A percentile compares a stretch with the other conserved stretches of the same genome.
Conservation (phyloP, 2,888 invertebrate species). For the Cephus runcator region DNA sequence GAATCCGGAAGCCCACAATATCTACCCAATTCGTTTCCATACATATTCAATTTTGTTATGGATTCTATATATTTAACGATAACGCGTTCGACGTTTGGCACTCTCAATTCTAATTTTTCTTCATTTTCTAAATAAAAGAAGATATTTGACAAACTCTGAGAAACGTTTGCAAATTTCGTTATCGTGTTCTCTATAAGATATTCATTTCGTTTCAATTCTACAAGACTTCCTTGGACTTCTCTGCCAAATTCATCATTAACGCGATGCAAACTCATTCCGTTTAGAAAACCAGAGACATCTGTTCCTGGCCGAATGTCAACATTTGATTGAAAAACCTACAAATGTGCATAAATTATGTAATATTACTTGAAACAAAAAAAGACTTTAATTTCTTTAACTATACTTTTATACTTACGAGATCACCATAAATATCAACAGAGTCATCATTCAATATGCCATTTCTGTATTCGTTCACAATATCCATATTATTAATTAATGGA, state of each 20-base stretch:
- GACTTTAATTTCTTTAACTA: background rate
- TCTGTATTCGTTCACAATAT: constrained; percentile 30
- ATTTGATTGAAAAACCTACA: constrained; percentile 38
- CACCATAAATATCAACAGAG: constrained; percentile 42
- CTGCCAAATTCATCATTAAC: constrained; percentile 5
- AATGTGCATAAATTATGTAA: background rate
- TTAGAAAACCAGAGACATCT: constrained; percentile 31
- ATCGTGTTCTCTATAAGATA: constrained; percentile 28
- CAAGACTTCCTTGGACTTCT: constrained; percentile 1
- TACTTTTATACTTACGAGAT: constrained; percentile 37
- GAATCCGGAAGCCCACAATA: constrained; percentile 38
- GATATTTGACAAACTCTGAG: constrained; percentile 22
- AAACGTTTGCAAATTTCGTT: constrained; percentile 5
- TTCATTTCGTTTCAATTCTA: constrained; percentile 18
- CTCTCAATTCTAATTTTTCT: constrained; percentile 29
- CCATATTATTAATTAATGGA: constrained; percentile 31
- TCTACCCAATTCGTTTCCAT: constrained; percentile 33
- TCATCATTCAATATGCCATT: constrained; percentile 37
- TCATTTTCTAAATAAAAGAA: constrained; percentile 48
- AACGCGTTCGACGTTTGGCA: constrained; percentile 33
- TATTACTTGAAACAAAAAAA: background rate
- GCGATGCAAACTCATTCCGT: constrained; percentile 26
- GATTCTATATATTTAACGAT: constrained; percentile 25
- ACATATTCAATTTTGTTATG: constrained; percentile 38
- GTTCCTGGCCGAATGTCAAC: constrained; percentile 24